Base-by-base conservation (phyloP, 2,888 invertebrate species). In the Xestobium rufovillosum region DNA sequence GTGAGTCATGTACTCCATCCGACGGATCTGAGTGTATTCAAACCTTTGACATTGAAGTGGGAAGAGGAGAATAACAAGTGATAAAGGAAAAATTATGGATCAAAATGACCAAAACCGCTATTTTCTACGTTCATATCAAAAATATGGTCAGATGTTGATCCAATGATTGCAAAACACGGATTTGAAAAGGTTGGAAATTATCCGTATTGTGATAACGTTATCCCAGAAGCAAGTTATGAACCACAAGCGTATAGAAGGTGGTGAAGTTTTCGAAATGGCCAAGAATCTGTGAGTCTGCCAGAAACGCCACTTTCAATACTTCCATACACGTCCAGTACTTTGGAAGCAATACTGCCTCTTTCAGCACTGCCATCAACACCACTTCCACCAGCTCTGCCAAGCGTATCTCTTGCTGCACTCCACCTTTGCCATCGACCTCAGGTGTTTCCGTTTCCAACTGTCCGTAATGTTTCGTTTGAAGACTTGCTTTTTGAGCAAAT, bases 1-100 rank as follows among this genome's bases (percentile, higher is more conserved):
- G n/a, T n/a, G n/a, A n/a, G n/a, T n/a, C n/a, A n/a, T n/a, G n/a
- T n/a, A n/a, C n/a, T n/a, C n/a, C n/a, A n/a, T n/a, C n/a, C n/a
- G n/a, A n/a, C n/a, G n/a, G n/a, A n/a, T n/a, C n/a, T n/a, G n/a
- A n/a, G n/a, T n/a, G n/a, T 53, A 13, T 52, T 53, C 31, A 51
- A 50, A 36, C 36, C 47, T 4, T 34, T 49, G 33, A 49, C 49
- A 26, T 26, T 37, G 34, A 17, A 34, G 27, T 41, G 37, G 36
- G 36, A 40, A 29, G 25, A 12, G 13, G 33, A 36, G 31, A 11
- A 34, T 6, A 33, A 33, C 11, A 37, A 37, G 14, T 41, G 40
- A 33, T 34, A 40, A 33, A 27, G 40, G 29, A 14, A 40, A 32
- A 36, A 40, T 32, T 36, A 36, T 23, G 37, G 41, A 10, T 15